Evolutionary conservation across 2,113 vertebrate species (phyloP).

Genomic region (Rhinoptilus africanus): DNA sequence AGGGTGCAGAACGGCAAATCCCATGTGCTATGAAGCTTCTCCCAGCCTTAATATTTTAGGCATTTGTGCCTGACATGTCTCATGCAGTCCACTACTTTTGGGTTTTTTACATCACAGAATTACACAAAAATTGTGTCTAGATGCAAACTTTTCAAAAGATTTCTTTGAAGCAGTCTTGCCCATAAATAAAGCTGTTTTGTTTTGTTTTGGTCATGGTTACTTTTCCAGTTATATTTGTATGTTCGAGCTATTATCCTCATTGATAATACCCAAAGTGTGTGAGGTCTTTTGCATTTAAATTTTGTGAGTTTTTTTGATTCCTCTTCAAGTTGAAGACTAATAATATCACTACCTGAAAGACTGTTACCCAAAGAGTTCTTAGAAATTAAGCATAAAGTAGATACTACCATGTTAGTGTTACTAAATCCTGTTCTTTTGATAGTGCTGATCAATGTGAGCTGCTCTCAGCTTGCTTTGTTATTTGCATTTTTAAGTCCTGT

Average conservation of each 20-base stretch:
- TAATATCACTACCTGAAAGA: background rate
- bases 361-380: background rate
- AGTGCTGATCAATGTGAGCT: background rate
- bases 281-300: background rate
- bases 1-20: background rate
- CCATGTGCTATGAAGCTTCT: background rate
- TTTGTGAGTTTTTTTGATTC: background rate
- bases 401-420: background rate
- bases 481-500: background rate
- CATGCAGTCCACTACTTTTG: background rate
- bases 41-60: background rate
- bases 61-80: background rate
- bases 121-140: background rate
- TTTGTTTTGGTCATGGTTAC: background rate
- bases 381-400: background rate
- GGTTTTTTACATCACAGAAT: background rate
- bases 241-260: background rate
- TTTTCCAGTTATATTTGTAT: background rate
- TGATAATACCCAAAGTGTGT: background rate
- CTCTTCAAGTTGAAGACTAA: background rate
- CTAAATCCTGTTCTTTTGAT: background rate
- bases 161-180: background rate
- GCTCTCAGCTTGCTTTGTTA: background rate
- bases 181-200: accelerated
- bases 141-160: background rate